Conservation (phyloP, 2,113 vertebrate genomes). For the Rhineura floridana region DNA sequence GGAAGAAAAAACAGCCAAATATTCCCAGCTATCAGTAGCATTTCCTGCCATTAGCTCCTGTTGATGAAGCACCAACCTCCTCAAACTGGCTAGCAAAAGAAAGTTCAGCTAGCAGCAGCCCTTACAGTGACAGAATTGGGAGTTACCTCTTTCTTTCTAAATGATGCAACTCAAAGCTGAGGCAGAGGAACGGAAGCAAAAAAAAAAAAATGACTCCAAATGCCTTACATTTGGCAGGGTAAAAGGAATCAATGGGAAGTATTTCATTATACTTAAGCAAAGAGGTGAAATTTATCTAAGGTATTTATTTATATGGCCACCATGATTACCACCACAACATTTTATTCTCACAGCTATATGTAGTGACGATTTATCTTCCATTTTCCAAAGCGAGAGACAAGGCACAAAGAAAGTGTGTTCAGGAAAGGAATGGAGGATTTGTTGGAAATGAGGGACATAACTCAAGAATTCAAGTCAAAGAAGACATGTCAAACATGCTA, state of each 20-base stretch:
- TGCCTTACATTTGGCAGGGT: too few relatives aligned
- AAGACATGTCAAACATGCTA: neutral
- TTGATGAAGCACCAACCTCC: neutral
- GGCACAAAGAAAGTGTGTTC: neutral
- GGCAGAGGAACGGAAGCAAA: neutral
- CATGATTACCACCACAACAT: neutral
- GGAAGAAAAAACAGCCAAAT: too few relatives aligned
- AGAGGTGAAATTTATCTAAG: constrained; percentile 1
- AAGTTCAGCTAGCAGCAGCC: neutral
- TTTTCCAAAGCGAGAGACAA: neutral
- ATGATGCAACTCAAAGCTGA: neutral
- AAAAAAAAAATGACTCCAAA: neutral
- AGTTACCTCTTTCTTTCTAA: neutral
- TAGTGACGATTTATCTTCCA: neutral
- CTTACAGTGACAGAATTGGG: neutral
- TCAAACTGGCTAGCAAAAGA: neutral
- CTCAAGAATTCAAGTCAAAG: neutral
- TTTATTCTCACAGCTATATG: constrained; percentile 13
- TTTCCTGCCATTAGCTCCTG: neutral
- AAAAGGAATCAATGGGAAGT: neutral
- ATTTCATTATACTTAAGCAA: neutral
- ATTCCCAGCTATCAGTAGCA: neutral
- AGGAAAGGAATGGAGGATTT: neutral
- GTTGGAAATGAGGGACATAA: neutral
- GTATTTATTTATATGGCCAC: constrained; percentile 15